Evolutionary conservation across 2,797 vertebrate species (phyloP).

Genomic region (Eulemur coronatus): DNA sequence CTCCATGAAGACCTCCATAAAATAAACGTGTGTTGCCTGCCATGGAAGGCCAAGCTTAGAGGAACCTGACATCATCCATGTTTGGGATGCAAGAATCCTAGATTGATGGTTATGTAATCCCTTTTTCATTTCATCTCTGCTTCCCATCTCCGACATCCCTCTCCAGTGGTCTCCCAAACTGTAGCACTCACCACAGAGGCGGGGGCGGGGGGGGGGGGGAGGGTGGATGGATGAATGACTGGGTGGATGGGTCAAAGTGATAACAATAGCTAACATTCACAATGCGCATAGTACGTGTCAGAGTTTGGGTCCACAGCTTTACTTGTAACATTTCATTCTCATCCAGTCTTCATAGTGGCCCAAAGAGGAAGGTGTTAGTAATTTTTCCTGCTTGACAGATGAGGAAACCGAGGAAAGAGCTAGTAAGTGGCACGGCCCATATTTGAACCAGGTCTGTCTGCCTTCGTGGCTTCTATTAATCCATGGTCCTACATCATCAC

Average conservation of each 20-base stretch:
- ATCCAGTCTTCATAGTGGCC: background rate
- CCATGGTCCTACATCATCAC: background rate
- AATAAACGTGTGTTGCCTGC: background rate
- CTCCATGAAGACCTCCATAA: background rate
- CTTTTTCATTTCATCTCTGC: background rate
- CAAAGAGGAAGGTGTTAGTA: background rate
- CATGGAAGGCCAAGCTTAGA: background rate
- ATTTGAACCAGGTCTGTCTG: background rate
- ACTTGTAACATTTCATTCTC: background rate
- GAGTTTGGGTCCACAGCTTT: background rate
- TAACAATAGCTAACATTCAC: background rate
- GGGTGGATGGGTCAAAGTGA: background rate
- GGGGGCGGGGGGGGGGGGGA: fast-evolving
- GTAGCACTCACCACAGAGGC: background rate
- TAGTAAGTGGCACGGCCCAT: fast-evolving
- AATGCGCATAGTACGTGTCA: background rate
- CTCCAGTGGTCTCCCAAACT: background rate
- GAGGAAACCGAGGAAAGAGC: constrained; percentile 20
- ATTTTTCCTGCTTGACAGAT: background rate
- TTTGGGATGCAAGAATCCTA: background rate
- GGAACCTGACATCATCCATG: background rate
- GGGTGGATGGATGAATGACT: background rate
- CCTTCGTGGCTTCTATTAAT: background rate
- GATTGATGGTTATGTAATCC: background rate
- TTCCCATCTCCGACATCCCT: background rate